Percentiles rank a stretch among this genome's conserved stretches.
These are phyloP conservation scores for Marisa cornuarietis DNA, from an alignment of 1,140 invertebrate species.

Conservation along the genomic window DNA sequence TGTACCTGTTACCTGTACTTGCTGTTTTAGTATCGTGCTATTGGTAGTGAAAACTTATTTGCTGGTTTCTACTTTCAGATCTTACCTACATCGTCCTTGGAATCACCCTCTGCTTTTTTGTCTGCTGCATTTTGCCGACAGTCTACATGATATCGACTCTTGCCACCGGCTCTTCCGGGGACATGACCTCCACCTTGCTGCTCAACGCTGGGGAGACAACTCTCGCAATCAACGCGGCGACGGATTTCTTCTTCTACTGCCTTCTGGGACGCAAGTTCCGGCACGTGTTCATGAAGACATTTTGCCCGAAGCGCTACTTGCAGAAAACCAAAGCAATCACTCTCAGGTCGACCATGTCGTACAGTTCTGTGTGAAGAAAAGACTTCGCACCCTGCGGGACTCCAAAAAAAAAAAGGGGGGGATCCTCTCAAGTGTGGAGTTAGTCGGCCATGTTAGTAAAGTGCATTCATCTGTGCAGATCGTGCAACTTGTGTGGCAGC, in stretches of 20 bases:
- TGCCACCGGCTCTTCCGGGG: constrained; percentile 6
- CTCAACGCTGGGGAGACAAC: constrained; percentile 79
- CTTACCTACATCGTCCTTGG: constrained; percentile 35
- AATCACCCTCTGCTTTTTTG: constrained; percentile 37
- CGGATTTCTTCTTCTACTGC: constrained; percentile 79
- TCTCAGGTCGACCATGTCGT: constrained; percentile 6
- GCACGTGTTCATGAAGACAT: constrained; percentile 83
- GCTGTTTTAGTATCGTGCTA: background rate
- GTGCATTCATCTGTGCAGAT: too few species aligned
- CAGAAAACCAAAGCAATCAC: constrained; percentile 9
- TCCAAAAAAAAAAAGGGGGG: too few species aligned
- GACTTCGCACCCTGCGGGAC: too few species aligned
- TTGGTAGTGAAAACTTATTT: background rate
- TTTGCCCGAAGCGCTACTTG: constrained; percentile 70
- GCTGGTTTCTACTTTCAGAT: background rate
- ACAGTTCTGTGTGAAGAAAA: constrained; percentile 13
- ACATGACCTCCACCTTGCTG: constrained; percentile 51
- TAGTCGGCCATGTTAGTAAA: too few species aligned
- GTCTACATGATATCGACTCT: constrained; percentile 32
- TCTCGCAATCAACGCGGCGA: constrained; percentile 72
- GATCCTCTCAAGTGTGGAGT: too few species aligned
- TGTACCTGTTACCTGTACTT: too few species aligned
- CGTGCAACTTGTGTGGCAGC: too few species aligned
- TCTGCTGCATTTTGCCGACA: constrained; percentile 34
- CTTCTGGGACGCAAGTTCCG: constrained; percentile 96